Conservation (phyloP, 2,797 vertebrate species). For the Tapirus indicus region DNA sequence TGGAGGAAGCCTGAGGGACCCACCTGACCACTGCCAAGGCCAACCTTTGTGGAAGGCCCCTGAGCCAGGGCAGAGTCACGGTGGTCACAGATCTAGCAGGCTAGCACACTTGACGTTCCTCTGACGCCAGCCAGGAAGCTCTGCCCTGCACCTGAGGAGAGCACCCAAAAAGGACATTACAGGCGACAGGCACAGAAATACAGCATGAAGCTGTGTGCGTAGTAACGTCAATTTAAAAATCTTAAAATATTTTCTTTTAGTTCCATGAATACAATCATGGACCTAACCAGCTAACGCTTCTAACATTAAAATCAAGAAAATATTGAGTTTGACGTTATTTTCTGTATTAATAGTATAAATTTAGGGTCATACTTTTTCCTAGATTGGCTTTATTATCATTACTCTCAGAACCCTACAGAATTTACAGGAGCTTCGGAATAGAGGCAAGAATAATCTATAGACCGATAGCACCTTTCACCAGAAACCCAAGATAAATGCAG, state of each 20-base stretch:
- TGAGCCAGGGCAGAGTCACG: background rate
- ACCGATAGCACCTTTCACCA: background rate
- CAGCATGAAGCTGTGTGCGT: rapidly evolving
- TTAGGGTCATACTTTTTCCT: background rate
- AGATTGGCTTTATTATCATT: background rate
- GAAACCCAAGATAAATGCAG: background rate
- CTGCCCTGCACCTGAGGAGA: too few species aligned
- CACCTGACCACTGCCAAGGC: background rate
- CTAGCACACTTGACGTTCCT: background rate
- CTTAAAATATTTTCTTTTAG: too few species aligned
- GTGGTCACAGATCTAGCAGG: background rate
- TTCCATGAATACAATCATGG: rapidly evolving
- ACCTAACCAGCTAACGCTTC: rapidly evolving
- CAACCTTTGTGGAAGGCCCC: background rate
- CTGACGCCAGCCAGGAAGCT: background rate
- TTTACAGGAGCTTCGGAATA: background rate
- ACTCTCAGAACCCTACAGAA: background rate
- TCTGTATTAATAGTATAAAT: background rate
- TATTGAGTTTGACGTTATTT: rapidly evolving
- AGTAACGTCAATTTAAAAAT: rapidly evolving
- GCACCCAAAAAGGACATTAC: rapidly evolving
- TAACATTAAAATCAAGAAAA: background rate
- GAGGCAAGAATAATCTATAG: background rate
- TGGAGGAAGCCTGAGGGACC: too few species aligned
- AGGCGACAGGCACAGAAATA: rapidly evolving